Evolutionary conservation across 2,888 invertebrate genomes (phyloP), one percentile per base, ranked within the genome.

Genomic region (Aleiodes alternator): DNA sequence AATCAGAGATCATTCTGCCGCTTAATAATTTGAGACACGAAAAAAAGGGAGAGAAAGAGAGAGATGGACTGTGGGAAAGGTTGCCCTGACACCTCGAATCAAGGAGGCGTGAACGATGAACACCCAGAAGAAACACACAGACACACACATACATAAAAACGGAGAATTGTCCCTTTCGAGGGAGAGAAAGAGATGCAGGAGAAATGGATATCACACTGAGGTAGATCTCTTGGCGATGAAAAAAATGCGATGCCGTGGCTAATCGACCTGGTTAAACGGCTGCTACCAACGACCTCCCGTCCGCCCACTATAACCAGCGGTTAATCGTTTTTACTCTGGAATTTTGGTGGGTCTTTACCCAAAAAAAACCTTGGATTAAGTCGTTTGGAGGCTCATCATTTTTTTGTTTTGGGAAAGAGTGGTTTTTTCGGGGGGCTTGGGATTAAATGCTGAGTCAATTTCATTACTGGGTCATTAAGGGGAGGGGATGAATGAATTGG

Each of bases 211-310:
- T 68, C 66, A 61, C 14, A 38, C 61, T 61, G 61, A 43, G 38
- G 61, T 34, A 11, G 61, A 38, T 38, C 31, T 61, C 14, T 43
- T 1, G 43, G 43, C 43, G 43, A 43, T 43, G 43, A 43, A 43
- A 43, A 43, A 43, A 43, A 43, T 43, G 38, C 38, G 3, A 38
- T 38, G 38, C 70, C 56, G 70, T 61, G 51, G 74, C 70, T 75
- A 75, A 75, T 75, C 74, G 74, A 69, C 64, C 64, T 59, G 70
- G 74, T 75, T 75, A 75, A 73, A 69, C 69, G 70, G 69, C 69
- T 69, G 74, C 74, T 75, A 75, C 74, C 74, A 75, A 75, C 74
- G 73, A 68, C 74, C 74, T 69, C 51, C 51, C 69, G 74, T 75
- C 74, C 74, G 74, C 74, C 74, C 74, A 70, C 70, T 53, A 61